Evolutionary conservation across 2,888 invertebrate species (phyloP).

Genomic region (Chrysolina oricalcia): DNA sequence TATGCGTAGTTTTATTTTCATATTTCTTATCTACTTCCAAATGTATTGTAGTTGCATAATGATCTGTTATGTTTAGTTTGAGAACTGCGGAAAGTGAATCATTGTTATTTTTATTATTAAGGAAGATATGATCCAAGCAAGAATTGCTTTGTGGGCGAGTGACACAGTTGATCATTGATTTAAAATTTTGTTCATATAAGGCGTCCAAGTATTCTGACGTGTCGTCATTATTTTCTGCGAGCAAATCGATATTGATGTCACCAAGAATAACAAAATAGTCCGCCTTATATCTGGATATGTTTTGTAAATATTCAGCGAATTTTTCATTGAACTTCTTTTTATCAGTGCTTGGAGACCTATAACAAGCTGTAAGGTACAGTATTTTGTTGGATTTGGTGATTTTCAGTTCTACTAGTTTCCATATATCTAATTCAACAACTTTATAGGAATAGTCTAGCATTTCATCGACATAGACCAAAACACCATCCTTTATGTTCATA

Average conservation of each 20-base stretch:
- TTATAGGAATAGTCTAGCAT: constrained; percentile 6
- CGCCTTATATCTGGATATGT: background rate
- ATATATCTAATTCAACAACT: background rate
- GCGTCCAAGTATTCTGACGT: background rate
- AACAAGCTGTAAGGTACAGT: constrained; percentile 1
- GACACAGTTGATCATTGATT: constrained; percentile 3
- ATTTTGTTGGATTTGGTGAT: constrained; percentile 3
- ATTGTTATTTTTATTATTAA: background rate
- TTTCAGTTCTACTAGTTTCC: background rate
- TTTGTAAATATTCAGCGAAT: constrained; percentile 12
- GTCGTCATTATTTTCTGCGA: constrained; percentile 1
- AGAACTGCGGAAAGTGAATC: background rate
- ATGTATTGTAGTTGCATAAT: background rate
- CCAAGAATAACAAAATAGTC: background rate
- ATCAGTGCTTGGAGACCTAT: constrained; percentile 5
- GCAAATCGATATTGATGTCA: background rate
- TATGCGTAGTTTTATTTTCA: background rate
- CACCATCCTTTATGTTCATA: background rate
- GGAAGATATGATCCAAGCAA: constrained; percentile 1
- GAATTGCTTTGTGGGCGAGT: constrained; percentile 3
- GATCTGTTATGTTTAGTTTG: background rate
- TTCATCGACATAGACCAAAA: constrained; percentile 10
- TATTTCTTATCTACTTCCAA: background rate
- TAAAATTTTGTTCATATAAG: constrained; percentile 2
- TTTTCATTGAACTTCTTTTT: constrained; percentile 10